These are phyloP conservation scores for Nannospalax galili DNA, from an alignment of 2,113 vertebrate species.

Conservation along the genomic window DNA sequence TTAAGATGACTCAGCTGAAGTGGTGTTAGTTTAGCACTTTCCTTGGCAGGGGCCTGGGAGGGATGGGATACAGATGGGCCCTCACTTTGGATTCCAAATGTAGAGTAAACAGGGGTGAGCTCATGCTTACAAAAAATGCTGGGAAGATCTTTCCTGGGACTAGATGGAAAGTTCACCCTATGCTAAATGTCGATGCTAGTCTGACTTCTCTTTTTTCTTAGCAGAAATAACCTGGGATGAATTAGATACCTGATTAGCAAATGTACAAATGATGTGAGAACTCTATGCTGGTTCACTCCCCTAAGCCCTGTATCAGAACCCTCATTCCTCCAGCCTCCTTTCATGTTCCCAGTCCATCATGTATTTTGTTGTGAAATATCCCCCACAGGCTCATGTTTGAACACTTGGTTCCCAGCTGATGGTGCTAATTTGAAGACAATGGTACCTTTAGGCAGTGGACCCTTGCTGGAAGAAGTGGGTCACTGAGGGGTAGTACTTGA, in stretches of 20 bases:
- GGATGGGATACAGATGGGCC: neutral
- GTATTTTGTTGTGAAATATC: neutral
- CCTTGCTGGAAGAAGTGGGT: neutral
- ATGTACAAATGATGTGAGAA: neutral
- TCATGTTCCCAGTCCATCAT: neutral
- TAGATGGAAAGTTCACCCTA: rapidly evolving
- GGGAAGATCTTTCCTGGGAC: neutral
- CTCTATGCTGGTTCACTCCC: too few species aligned
- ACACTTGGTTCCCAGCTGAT: neutral
- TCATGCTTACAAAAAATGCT: neutral
- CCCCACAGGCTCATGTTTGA: neutral
- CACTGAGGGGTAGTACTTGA: neutral
- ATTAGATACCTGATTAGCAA: neutral
- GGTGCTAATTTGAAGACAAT: neutral
- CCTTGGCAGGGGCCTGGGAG: neutral
- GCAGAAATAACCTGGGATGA: neutral
- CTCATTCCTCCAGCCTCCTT: neutral
- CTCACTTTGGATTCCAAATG: neutral
- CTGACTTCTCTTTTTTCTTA: neutral
- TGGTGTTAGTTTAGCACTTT: neutral
- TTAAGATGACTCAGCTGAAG: neutral
- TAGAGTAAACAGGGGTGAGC: neutral
- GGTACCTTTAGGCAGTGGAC: neutral
- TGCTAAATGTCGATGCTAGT: neutral
- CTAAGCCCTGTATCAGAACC: neutral